Evolutionary conservation across 2,797 vertebrate genomes (phyloP), one percentile per base, ranked within the genome.

Genomic region (Cygnus olor): DNA sequence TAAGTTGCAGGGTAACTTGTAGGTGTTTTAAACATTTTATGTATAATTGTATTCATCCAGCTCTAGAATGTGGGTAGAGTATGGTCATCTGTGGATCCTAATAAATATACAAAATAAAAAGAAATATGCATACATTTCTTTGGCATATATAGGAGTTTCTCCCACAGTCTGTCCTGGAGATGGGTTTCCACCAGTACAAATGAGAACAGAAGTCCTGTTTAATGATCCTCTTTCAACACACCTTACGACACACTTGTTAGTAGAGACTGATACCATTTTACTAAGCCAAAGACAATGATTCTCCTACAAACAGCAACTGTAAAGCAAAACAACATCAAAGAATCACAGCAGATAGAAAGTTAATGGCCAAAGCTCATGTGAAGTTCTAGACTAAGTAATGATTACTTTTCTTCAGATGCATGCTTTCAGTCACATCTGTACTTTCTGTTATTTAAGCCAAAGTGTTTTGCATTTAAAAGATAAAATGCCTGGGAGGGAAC

Each of bases 391-490:
- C 14, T 65, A 72, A 38, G 5, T 79, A 34, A 47, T 42, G 47
- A 73, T 85, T 70, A 8, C 8, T 24, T 34, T 47, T 73, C 60
- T 68, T n/a, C 30, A 45, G 19, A 28, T 61, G 5, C 19, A 22
- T 0, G 0, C 70, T 89, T 64, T 58, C 28, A 60, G 30, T 61
- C 30, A 28, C 7, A 36, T 56, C 27, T 57, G 21, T 53, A 53
- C 36, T 65, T 74, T 74, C 21, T 47, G 7, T 83, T 89, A 68
- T 73, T 90, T 83, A 78, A 86, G 54, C 17, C 21, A 36, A 64
- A 64, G 9, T 45, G 16, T 78, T 91, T 78, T 54, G 45, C 44
- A 60, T 77, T 79, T 63, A 42, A 83, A 88, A 82, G n/a, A 66
- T 34, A 28, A 56, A 85, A 42, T 74, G 54, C 21, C 57, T 85